Evolutionary conservation across 2,113 vertebrate genomes (phyloP).

Genomic region (Malurus cyaneus): DNA sequence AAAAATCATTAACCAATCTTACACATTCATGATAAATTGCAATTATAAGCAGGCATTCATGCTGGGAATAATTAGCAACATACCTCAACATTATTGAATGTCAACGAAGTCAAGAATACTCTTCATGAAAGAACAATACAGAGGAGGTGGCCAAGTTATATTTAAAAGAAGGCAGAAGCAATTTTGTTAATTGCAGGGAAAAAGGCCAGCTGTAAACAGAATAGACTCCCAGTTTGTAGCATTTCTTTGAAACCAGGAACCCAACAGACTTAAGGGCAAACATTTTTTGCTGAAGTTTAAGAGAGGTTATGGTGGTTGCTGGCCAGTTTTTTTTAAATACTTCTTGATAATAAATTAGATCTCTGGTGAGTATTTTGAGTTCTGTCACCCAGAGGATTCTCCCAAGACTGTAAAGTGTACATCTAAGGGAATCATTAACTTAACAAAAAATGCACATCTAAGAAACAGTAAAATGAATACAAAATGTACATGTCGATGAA

Average conservation of each 20-base stretch:
- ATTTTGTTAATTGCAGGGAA: slow-evolving; percentile 49
- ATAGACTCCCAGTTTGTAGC: neutral
- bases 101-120: slow-evolving; percentile 60
- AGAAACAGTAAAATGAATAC: neutral
- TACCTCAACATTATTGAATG: slow-evolving; percentile 70
- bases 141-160: neutral
- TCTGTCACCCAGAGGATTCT: neutral
- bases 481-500: neutral
- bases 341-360: neutral
- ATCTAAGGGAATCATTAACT: neutral
- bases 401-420: neutral
- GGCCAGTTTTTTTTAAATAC: neutral
- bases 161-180: neutral
- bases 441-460: neutral
- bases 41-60: slow-evolving; percentile 55
- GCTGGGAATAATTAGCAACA: slow-evolving; percentile 70
- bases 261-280: neutral
- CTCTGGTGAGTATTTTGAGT: neutral
- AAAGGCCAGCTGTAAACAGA: slow-evolving; percentile 32
- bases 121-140: slow-evolving; percentile 58
- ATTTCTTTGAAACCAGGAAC: neutral
- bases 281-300: neutral
- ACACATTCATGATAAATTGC: slow-evolving; percentile 53
- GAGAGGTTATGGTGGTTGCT: neutral
- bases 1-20: slow-evolving; percentile 56